Conservation (phyloP, 2,113 vertebrate genomes). For the Anoura caudifer region DNA sequence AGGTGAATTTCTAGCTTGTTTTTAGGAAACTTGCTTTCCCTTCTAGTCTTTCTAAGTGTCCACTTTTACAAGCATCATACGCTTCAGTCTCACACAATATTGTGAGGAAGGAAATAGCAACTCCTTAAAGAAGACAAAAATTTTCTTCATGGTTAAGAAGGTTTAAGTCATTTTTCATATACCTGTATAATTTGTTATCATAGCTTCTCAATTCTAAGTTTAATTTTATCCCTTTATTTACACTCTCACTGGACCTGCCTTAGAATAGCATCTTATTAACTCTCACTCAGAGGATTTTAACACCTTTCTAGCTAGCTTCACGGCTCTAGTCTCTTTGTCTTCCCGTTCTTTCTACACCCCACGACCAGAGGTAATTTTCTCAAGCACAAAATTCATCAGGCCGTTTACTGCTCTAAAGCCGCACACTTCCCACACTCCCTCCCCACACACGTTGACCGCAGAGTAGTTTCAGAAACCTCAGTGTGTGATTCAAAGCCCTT, state of each 20-base stretch:
- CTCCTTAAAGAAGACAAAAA: background rate
- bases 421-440: background rate
- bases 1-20: background rate
- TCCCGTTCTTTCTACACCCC: background rate
- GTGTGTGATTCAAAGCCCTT: background rate
- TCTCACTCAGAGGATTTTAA: background rate
- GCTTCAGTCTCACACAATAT: constrained; percentile 9
- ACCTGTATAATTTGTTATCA: background rate
- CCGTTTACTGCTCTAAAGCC: background rate
- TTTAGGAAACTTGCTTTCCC: background rate
- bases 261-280: background rate
- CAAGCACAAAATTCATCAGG: background rate
- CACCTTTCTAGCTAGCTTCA: background rate
- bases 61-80: background rate
- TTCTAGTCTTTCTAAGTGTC: background rate
- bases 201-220: background rate
- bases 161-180: background rate
- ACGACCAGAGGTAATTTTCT: background rate
- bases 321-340: background rate
- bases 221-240: background rate
- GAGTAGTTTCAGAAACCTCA: background rate
- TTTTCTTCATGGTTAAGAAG: background rate
- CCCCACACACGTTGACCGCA: background rate
- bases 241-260: background rate
- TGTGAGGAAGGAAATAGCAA: background rate